Percentiles rank a stretch among this genome's conserved stretches.
These are phyloP conservation scores for Belgica antarctica DNA, from an alignment of 2,888 invertebrate genomes.

Conservation along the genomic window DNA sequence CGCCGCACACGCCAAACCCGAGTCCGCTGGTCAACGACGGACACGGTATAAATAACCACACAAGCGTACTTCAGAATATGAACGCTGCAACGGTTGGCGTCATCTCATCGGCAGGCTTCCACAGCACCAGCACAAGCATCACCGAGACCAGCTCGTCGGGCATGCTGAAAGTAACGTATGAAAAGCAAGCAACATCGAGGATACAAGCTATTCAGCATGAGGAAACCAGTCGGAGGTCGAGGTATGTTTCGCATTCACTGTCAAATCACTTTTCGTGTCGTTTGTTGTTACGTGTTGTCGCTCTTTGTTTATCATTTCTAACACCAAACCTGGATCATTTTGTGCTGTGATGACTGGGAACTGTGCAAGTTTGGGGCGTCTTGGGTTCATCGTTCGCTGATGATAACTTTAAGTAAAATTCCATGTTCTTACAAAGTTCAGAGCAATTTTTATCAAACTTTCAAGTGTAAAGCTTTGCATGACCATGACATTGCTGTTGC, in stretches of 20 bases:
- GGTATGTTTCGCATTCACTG: constrained; percentile 52
- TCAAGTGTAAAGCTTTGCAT: too few species aligned
- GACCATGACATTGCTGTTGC: too few species aligned
- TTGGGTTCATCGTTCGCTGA: too few species aligned
- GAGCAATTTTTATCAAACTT: too few species aligned
- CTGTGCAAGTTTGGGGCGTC: too few species aligned
- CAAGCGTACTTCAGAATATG: constrained; percentile 38
- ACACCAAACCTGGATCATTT: too few species aligned
- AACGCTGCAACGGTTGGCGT: constrained; percentile 19
- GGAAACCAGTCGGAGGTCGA: constrained; percentile 59
- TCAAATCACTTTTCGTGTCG: not conserved
- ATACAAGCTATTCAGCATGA: constrained; percentile 55
- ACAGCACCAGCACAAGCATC: not conserved
- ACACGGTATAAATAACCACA: constrained; percentile 2
- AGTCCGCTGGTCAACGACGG: constrained; percentile 45
- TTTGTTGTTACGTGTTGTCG: constrained; percentile 27
- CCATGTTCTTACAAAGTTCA: too few species aligned
- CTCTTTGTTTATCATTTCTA: not conserved
- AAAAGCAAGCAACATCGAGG: constrained; percentile 56
- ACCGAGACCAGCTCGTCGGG: constrained; percentile 47
- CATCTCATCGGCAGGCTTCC: constrained; percentile 13
- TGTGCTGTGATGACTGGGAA: too few species aligned
- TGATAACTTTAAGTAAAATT: too few species aligned
- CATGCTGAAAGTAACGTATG: constrained; percentile 59
- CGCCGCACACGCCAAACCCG: constrained; percentile 47